phyloP scores from a whole-genome alignment of 2,113 vertebrate species.

The Noctilio leporinus region DNA sequence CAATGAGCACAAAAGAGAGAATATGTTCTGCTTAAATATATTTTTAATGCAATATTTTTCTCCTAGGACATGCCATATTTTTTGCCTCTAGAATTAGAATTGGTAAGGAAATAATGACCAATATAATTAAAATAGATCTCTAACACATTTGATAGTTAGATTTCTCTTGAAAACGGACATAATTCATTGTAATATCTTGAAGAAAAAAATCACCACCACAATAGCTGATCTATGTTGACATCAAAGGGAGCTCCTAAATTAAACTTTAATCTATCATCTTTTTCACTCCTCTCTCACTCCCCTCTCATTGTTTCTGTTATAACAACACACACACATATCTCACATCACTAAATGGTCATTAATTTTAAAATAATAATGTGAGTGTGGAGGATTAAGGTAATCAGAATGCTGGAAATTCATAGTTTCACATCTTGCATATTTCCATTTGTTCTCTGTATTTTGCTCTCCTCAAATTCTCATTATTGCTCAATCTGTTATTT shows the following conservation, averaged over 20 bases:
- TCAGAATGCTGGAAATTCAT: not conserved
- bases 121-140: not conserved
- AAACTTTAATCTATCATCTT: not conserved
- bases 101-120: not conserved
- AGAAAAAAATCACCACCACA: not conserved
- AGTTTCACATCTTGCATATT: not conserved
- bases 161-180: not conserved
- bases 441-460: not conserved
- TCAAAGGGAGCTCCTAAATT: not conserved
- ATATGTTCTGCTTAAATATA: not conserved
- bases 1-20: not conserved
- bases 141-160: not conserved
- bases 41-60: not conserved
- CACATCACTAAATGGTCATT: not conserved
- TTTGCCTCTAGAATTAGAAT: not conserved
- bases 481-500: not conserved
- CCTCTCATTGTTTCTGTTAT: not conserved
- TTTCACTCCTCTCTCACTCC: not conserved
- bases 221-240: not conserved
- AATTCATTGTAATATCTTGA: not conserved
- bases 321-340: not conserved
- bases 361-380: not conserved
- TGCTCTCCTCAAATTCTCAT: not conserved
- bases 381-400: not conserved
- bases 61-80: not conserved